Percentiles rank a stretch among this genome's conserved stretches.
These are phyloP conservation scores for Cylindroiulus punctatus DNA, from an alignment of 2,888 invertebrate genomes.

Conservation along the genomic window DNA sequence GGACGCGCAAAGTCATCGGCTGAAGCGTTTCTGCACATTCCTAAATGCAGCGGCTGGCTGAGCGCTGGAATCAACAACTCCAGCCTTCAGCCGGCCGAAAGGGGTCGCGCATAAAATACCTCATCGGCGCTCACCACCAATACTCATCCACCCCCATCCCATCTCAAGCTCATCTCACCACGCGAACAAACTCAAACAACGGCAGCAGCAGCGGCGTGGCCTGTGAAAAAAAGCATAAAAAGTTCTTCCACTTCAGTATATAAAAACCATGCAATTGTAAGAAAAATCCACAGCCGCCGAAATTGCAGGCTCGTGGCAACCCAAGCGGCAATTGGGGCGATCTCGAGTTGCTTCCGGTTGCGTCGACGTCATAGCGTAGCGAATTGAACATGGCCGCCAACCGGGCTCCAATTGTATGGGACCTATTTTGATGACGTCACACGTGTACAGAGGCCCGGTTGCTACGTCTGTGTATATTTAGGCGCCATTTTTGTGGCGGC, in stretches of 20 bases:
- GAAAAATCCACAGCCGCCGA: neutral
- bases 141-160: neutral
- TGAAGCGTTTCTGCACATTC: neutral
- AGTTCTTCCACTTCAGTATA: constrained; percentile 45
- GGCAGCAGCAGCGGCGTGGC: neutral
- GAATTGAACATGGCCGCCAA: neutral
- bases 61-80: neutral
- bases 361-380: neutral
- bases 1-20: no score
- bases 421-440: constrained; percentile 39
- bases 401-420: neutral
- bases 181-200: neutral
- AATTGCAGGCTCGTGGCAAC: neutral
- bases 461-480: constrained; percentile 39
- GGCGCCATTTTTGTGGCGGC: constrained; percentile 43
- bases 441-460: constrained; percentile 39
- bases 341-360: neutral
- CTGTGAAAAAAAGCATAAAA: constrained; percentile 28
- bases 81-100: neutral
- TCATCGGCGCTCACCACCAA: neutral
- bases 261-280: constrained; percentile 42
- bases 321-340: neutral
- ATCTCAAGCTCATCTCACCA: neutral
- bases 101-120: constrained; percentile 15
- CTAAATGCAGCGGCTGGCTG: neutral